A percentile compares a stretch with the other conserved stretches of the same genome.
Conservation (phyloP, 1,140 invertebrate genomes). For the Vanessa atalanta region DNA sequence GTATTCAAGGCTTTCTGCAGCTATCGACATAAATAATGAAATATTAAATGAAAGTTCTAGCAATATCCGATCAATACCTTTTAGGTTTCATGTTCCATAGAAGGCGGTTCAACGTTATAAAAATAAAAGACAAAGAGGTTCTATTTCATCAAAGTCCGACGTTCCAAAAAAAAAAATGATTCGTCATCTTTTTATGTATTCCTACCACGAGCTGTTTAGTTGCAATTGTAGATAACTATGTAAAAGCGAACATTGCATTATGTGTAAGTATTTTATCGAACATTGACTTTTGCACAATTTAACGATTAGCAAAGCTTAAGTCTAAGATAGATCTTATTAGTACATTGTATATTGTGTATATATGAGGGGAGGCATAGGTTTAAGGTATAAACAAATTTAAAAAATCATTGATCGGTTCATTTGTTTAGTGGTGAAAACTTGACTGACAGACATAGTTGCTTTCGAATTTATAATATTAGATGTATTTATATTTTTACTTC, state of each 20-base stretch:
- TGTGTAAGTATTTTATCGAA: slow-evolving; percentile 17
- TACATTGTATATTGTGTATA: too few relatives aligned
- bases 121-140: neutral
- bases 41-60: neutral
- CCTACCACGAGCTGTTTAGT: neutral
- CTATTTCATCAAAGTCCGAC: neutral
- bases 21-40: too few relatives aligned
- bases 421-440: too few relatives aligned
- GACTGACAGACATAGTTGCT: too few relatives aligned
- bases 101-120: neutral
- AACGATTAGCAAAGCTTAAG: too few relatives aligned
- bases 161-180: neutral
- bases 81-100: neutral
- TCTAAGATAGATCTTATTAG: too few relatives aligned
- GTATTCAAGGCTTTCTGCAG: too few relatives aligned
- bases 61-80: neutral
- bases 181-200: neutral
- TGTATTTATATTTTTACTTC: too few relatives aligned
- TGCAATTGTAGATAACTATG: neutral
- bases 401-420: too few relatives aligned
- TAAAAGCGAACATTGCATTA: neutral
- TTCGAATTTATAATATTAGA: too few relatives aligned
- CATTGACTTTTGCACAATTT: slow-evolving; percentile 1
- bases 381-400: too few relatives aligned
- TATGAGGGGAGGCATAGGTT: too few relatives aligned